Evolutionary conservation across 2,888 invertebrate species (phyloP).

Genomic region (Xanthorhoe spadicearia): DNA sequence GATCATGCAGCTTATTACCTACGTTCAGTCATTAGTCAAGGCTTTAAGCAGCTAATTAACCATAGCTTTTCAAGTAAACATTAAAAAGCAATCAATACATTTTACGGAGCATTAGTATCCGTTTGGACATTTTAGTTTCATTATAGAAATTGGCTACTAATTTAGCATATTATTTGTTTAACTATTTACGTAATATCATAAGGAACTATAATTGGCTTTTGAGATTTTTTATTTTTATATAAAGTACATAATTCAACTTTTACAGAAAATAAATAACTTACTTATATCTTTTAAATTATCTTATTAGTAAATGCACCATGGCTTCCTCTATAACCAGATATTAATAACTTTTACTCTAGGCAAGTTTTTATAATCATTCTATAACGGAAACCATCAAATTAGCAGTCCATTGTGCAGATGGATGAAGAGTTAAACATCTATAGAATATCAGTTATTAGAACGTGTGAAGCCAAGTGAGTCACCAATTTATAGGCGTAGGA

Average conservation of each 20-base stretch:
- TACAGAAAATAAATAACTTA: not conserved
- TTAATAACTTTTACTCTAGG: no score
- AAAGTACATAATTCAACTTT: not conserved
- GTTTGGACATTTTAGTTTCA: constrained; percentile 31
- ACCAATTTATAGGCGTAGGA: constrained; percentile 26
- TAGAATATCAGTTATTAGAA: constrained; percentile 25
- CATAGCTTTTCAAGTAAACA: constrained; percentile 45
- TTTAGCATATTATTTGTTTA: not conserved
- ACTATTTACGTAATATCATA: not conserved
- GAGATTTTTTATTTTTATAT: not conserved
- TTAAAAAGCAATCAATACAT: constrained; percentile 26
- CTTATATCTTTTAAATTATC: no score
- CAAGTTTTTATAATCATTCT: not conserved
- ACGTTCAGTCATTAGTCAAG: constrained; percentile 26
- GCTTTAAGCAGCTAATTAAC: constrained; percentile 65
- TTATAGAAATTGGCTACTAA: not conserved
- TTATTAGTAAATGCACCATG: no score
- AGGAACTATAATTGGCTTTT: not conserved
- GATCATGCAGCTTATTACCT: constrained; percentile 46
- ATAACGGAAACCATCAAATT: constrained; percentile 8
- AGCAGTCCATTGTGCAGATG: constrained; percentile 2
- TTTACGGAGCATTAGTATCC: constrained; percentile 52
- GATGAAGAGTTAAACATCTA: constrained; percentile 5
- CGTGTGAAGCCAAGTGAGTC: constrained; percentile 26
- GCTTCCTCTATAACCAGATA: no score